Percentiles rank a stretch among this genome's conserved stretches.
These are phyloP conservation scores for Uloborus diversus DNA, from an alignment of 1,140 invertebrate species.

Conservation along the genomic window DNA sequence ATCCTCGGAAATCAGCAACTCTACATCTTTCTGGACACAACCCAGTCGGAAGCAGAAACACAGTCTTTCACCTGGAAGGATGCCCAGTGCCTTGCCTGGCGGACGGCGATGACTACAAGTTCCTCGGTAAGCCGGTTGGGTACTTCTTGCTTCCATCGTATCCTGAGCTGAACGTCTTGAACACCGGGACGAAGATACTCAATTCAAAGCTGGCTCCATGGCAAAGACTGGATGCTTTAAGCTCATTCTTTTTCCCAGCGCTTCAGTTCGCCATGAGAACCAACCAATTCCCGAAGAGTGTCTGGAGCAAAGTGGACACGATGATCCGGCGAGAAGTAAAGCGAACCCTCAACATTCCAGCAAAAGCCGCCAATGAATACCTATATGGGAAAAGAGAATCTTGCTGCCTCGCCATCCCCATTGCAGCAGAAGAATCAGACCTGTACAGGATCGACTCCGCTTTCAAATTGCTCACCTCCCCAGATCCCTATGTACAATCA, in stretches of 20 bases:
- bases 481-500: neutral
- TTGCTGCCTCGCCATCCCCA: neutral
- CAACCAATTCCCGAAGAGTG: neutral
- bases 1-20: neutral
- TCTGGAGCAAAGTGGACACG: neutral
- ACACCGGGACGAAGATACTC: neutral
- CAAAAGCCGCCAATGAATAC: neutral
- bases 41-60: neutral
- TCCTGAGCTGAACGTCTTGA: neutral
- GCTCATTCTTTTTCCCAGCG: neutral
- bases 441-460: neutral
- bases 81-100: neutral
- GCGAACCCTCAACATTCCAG: neutral
- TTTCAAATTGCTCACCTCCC: neutral
- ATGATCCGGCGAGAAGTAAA: neutral
- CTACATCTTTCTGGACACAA: neutral
- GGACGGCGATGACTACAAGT: neutral
- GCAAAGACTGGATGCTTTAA: conserved; percentile 6
- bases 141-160: neutral
- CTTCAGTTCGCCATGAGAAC: neutral
- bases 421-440: neutral
- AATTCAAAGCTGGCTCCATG: neutral
- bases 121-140: neutral
- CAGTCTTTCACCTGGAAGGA: neutral
- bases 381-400: neutral